Conservation (phyloP, 2,797 vertebrate species). For the Halcyon smyrnensis region DNA sequence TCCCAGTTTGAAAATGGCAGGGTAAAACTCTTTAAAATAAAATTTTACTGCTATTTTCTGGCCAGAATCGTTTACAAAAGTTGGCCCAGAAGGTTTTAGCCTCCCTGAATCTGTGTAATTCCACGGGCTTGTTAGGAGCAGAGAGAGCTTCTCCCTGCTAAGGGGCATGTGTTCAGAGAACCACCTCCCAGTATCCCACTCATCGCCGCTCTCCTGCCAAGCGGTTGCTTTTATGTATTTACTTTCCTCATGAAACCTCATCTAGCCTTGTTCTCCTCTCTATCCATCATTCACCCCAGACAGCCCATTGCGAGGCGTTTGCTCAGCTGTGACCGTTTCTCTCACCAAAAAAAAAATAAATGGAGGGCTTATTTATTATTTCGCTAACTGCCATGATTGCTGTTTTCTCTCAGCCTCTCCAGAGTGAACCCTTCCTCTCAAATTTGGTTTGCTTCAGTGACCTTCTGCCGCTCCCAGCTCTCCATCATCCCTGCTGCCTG, state of each 20-base stretch:
- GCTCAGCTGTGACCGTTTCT: slow-evolving; percentile 27
- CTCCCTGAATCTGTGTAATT: background rate
- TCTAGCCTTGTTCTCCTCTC: background rate
- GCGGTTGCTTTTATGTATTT: background rate
- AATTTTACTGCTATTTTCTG: background rate
- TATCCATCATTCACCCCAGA: background rate
- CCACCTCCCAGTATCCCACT: background rate
- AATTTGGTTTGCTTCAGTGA: background rate
- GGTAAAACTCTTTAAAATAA: background rate
- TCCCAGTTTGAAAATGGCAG: slow-evolving; percentile 9
- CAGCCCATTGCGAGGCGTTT: background rate
- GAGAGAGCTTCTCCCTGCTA: background rate
- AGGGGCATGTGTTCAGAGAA: background rate
- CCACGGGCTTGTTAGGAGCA: background rate
- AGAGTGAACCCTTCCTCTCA: background rate
- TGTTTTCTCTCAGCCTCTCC: background rate
- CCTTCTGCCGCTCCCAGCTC: background rate
- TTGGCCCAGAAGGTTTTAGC: background rate
- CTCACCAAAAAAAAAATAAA: background rate
- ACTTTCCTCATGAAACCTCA: background rate
- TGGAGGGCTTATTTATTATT: background rate
- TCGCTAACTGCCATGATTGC: background rate
- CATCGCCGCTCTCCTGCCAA: background rate
- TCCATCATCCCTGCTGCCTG: background rate
- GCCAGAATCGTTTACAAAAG: background rate